Percentiles rank a stretch among this genome's conserved stretches.
These are phyloP conservation scores for Calliscelio sp. DNA, from an alignment of 2,888 invertebrate genomes.

Conservation along the genomic window DNA sequence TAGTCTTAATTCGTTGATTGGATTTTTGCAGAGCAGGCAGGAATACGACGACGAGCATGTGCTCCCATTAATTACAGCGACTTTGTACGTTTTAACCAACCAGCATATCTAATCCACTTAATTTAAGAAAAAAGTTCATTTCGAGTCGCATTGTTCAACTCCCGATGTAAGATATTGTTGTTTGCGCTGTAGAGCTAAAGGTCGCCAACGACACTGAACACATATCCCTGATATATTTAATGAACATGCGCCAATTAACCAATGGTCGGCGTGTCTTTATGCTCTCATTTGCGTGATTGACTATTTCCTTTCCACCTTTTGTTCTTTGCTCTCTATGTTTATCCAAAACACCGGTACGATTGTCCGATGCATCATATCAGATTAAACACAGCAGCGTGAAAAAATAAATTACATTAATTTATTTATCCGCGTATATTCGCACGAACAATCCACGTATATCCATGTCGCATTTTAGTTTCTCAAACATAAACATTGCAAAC, in stretches of 20 bases:
- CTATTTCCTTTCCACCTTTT: constrained; percentile 76
- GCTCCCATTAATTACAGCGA: constrained; percentile 55
- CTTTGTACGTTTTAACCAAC: constrained; percentile 23
- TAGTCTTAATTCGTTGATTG: constrained; percentile 65
- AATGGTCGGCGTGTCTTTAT: constrained; percentile 76
- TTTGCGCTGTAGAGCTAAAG: constrained; percentile 55
- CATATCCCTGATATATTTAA: constrained; percentile 77
- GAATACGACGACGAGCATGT: constrained; percentile 43
- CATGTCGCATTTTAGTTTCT: too few relatives aligned
- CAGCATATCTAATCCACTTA: constrained; percentile 67
- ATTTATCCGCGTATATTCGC: too few relatives aligned
- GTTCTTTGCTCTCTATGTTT: constrained; percentile 36
- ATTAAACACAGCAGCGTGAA: too few relatives aligned
- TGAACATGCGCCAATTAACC: constrained; percentile 79
- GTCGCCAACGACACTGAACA: constrained; percentile 71
- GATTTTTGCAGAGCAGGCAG: constrained; percentile 51
- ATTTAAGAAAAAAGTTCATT: constrained; percentile 57
- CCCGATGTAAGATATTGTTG: constrained; percentile 70
- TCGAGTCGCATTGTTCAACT: constrained; percentile 57
- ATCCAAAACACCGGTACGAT: too few relatives aligned
- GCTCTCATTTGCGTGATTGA: constrained; percentile 78
- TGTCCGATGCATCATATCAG: too few relatives aligned
- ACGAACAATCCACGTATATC: too few relatives aligned
- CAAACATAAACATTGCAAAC: constrained; percentile 5
- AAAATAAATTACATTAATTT: too few relatives aligned